These are phyloP conservation scores for Emydura subglobosa DNA, from an alignment of 2,113 vertebrate species.

Conservation along the genomic window DNA sequence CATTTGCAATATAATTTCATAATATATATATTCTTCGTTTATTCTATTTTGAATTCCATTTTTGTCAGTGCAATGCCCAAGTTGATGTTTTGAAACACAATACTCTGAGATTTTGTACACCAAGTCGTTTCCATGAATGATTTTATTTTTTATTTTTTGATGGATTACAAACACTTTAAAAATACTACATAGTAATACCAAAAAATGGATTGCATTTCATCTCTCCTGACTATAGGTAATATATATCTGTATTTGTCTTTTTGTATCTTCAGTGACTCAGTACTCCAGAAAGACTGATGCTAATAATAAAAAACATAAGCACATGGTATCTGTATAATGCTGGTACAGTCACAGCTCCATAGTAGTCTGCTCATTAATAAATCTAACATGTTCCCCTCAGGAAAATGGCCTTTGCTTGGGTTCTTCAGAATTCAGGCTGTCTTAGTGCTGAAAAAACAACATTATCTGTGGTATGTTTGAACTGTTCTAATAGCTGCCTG, in stretches of 20 bases:
- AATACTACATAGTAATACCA: background rate
- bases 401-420: constrained; percentile 21
- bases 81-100: background rate
- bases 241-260: background rate
- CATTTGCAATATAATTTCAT: background rate
- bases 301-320: background rate
- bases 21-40: background rate
- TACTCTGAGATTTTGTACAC: background rate
- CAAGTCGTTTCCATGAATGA: background rate
- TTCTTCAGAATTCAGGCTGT: constrained; percentile 33
- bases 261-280: background rate
- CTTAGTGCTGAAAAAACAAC: background rate
- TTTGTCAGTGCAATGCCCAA: background rate
- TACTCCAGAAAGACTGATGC: background rate
- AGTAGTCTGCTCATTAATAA: background rate
- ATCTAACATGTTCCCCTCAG: background rate
- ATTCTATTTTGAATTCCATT: background rate
- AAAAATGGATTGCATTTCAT: background rate
- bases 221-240: background rate
- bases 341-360: background rate
- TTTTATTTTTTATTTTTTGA: background rate
- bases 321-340: background rate
- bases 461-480: constrained; percentile 45
- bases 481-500: constrained; percentile 27
- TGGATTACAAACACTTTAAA: background rate